These are phyloP conservation scores for Drosophila kurseongensis DNA, from an alignment of 1,140 invertebrate genomes.

Conservation along the genomic window DNA sequence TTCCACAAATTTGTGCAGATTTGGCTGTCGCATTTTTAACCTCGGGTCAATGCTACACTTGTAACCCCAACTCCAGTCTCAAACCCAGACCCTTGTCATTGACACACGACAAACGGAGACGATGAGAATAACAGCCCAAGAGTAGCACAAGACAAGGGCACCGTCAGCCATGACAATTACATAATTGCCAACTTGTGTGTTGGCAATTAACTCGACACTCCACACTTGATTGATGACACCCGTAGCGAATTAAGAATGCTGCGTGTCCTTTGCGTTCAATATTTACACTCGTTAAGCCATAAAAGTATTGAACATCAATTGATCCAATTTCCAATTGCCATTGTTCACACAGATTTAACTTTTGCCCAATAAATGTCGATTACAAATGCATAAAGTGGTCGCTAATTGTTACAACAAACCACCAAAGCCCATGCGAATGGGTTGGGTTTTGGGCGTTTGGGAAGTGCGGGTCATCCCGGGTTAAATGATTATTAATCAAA, in stretches of 20 bases:
- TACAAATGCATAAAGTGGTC: constrained; percentile 64
- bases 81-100: constrained; percentile 42
- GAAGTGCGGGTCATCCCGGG: constrained; percentile 64
- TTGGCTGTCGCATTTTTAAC: constrained; percentile 28
- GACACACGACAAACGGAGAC: constrained; percentile 26
- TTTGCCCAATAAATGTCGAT: constrained; percentile 70
- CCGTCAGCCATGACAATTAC: constrained; percentile 64
- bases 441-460: constrained; percentile 23
- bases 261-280: constrained; percentile 62
- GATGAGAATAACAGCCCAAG: constrained; percentile 4
- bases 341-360: constrained; percentile 65
- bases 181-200: constrained; percentile 73
- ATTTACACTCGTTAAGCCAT: constrained; percentile 76
- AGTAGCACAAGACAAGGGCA: constrained; percentile 40
- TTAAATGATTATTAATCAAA: constrained; percentile 82
- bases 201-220: constrained; percentile 69
- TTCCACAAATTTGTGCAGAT: constrained; percentile 32
- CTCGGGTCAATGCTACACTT: constrained; percentile 21
- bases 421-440: constrained; percentile 35
- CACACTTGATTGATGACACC: constrained; percentile 68
- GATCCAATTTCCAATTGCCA: constrained; percentile 39
- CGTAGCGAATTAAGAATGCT: constrained; percentile 41
- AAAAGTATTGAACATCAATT: constrained; percentile 53
- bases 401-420: constrained; percentile 74
- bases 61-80: neutral